Percentiles rank a stretch among this genome's conserved stretches.
phyloP scores from a whole-genome alignment of 2,797 vertebrate species.

The Diplodus sargus region DNA sequence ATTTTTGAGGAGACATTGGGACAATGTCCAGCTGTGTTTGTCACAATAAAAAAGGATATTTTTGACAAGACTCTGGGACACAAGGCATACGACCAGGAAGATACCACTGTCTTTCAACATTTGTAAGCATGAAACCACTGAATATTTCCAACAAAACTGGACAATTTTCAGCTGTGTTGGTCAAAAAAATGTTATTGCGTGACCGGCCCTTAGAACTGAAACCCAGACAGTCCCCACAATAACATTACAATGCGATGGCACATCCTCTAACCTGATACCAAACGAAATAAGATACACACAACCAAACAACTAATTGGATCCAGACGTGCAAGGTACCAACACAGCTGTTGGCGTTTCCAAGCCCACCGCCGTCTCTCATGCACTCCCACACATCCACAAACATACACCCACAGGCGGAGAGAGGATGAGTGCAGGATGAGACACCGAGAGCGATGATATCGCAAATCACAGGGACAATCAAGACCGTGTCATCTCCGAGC shows the following conservation, averaged over 20 bases:
- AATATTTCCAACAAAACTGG: no score
- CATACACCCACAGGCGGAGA: not conserved
- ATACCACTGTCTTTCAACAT: no score
- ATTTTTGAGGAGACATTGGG: no score
- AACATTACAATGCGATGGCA: not conserved
- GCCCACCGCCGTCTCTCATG: constrained; percentile 6
- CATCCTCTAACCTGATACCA: not conserved
- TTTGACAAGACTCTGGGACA: no score
- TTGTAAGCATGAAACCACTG: no score
- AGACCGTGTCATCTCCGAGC: constrained; percentile 47
- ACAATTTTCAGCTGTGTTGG: no score
- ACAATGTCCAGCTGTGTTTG: no score
- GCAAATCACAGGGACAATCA: constrained; percentile 63
- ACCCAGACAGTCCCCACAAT: not conserved
- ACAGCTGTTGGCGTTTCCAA: constrained; percentile 53
- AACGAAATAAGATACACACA: not conserved
- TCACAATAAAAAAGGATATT: no score
- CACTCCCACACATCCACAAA: constrained; percentile 13
- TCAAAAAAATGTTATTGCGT: not conserved
- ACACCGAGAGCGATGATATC: constrained; percentile 55
- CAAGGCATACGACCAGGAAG: no score
- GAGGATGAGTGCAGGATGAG: constrained; percentile 17
- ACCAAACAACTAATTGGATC: constrained; percentile 18
- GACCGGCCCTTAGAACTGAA: not conserved
- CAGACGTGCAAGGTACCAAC: constrained; percentile 27